Base-by-base conservation (phyloP, 2,888 invertebrate species). In the Ormyrus pomaceus region DNA sequence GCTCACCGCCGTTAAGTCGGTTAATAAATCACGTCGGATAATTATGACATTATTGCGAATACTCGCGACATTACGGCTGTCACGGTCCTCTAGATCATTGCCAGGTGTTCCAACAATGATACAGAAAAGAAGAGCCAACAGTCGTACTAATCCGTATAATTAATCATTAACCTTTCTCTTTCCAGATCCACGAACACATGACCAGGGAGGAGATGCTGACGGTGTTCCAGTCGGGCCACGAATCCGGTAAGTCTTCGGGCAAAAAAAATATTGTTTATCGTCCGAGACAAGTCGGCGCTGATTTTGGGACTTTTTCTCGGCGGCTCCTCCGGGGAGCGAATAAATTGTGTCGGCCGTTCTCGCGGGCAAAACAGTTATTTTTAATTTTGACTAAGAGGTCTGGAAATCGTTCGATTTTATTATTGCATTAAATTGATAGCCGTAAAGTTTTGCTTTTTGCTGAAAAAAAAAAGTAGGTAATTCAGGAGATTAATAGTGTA, bases 131-230 rank as follows among this genome's bases (percentile, higher is more conserved):
- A 34, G 34, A 4, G 4, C 34, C 34, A 4, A 34, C 34, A 53
- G 48, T 64, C 48, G 4, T 34, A 61, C 13, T 65, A 72, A 80
- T 51, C 46, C 8, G 46, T 11, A 13, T 13, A 34, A 77, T 77
- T 56, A 77, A 66, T 65, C 34, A 48, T 65, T 6, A 46, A 70
- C 5, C 46, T 46, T 62, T 53, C n/a, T 72, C 64, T 59, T 59
- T 94, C 72, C 95, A 97, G 97, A 94, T 97, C 89, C 97, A 97
- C 93, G 95, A 95, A 92, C 95, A 95, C 90, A 97, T 97, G 97
- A 95, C 95, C 85, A 91, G 93, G 88, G 95, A 95, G 83, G 97
- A 97, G 92, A 92, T 97, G 88, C 93, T 93, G 89, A 94, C 93
- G 88, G 94, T 97, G 83, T 97, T 97, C 92, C 96, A 97, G 91